These are phyloP conservation scores for Drosophila paranaensis DNA, from an alignment of 2,888 invertebrate species.

Conservation along the genomic window DNA sequence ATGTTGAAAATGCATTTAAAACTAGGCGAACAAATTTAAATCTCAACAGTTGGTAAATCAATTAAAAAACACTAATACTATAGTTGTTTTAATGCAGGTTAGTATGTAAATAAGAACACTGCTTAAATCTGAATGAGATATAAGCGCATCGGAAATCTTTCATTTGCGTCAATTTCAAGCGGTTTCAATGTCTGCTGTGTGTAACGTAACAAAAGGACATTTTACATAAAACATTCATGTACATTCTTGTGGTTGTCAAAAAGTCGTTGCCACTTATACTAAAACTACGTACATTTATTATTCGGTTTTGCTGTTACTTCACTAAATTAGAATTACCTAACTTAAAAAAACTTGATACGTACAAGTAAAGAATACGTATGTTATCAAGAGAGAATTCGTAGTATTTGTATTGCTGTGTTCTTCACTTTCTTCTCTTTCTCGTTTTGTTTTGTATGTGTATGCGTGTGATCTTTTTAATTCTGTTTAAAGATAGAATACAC, in stretches of 20 bases:
- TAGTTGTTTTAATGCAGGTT: slow-evolving; percentile 31
- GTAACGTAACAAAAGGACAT: slow-evolving; percentile 52
- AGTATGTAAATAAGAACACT: slow-evolving; percentile 27
- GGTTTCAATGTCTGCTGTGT: slow-evolving; percentile 32
- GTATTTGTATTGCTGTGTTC: slow-evolving; percentile 49
- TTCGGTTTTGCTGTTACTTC: slow-evolving; percentile 68
- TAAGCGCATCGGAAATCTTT: slow-evolving; percentile 33
- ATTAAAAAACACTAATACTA: slow-evolving; percentile 33
- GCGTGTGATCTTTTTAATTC: slow-evolving; percentile 40
- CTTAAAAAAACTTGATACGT: slow-evolving; percentile 66
- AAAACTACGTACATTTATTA: slow-evolving; percentile 66
- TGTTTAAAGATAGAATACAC: slow-evolving; percentile 75
- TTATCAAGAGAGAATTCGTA: slow-evolving; percentile 65
- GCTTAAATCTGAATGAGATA: slow-evolving; percentile 28
- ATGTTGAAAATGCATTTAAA: slow-evolving; percentile 30
- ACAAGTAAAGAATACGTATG: slow-evolving; percentile 65
- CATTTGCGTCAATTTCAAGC: slow-evolving; percentile 37
- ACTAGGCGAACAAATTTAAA: slow-evolving; percentile 53
- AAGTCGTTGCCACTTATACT: slow-evolving; percentile 54
- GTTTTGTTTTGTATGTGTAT: slow-evolving; percentile 15
- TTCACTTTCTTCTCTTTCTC: slow-evolving; percentile 18
- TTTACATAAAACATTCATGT: slow-evolving; percentile 57
- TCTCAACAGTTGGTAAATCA: slow-evolving; percentile 56
- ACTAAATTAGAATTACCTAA: slow-evolving; percentile 66
- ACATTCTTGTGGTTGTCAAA: slow-evolving; percentile 41